A percentile compares a stretch with the other conserved stretches of the same genome.
Conservation (phyloP, 2,113 vertebrate species). For the Archilochus colubris region DNA sequence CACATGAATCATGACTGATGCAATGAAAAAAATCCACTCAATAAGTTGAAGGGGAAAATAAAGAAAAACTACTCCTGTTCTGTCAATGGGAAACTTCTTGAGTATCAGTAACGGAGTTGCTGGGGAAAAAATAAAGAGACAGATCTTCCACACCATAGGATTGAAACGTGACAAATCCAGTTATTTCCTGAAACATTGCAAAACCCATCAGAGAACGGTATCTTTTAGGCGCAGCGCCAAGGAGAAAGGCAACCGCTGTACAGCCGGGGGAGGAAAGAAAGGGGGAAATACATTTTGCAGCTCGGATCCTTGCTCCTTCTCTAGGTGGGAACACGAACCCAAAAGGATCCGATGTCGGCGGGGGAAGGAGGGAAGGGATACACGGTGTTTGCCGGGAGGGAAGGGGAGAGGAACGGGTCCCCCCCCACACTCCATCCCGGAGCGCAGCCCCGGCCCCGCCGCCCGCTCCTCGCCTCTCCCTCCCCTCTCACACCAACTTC, state of each 20-base stretch:
- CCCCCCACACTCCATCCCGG: background rate
- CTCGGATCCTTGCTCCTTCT: background rate
- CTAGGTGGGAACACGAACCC: background rate
- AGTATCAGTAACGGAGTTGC: background rate
- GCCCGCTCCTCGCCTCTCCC: background rate
- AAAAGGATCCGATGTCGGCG: background rate
- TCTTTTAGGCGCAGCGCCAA: background rate
- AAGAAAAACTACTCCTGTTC: background rate
- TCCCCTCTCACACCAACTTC: background rate
- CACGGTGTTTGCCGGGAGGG: background rate
- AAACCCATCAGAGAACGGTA: background rate
- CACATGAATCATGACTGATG: too few relatives aligned
- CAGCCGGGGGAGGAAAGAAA: background rate
- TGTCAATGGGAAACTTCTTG: background rate
- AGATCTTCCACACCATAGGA: background rate
- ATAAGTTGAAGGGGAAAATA: background rate
- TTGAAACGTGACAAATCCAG: background rate
- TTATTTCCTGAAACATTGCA: background rate
- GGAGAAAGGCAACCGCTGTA: background rate
- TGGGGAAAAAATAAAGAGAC: background rate
- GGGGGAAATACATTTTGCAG: fast-evolving
- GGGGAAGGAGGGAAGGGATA: background rate
- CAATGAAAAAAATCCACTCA: background rate
- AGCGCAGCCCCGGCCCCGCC: background rate
- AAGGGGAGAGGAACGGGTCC: background rate